A percentile compares a stretch with the other conserved stretches of the same genome.
phyloP scores from a whole-genome alignment of 2,113 vertebrate genomes.

The Datnioides undecimradiatus region DNA sequence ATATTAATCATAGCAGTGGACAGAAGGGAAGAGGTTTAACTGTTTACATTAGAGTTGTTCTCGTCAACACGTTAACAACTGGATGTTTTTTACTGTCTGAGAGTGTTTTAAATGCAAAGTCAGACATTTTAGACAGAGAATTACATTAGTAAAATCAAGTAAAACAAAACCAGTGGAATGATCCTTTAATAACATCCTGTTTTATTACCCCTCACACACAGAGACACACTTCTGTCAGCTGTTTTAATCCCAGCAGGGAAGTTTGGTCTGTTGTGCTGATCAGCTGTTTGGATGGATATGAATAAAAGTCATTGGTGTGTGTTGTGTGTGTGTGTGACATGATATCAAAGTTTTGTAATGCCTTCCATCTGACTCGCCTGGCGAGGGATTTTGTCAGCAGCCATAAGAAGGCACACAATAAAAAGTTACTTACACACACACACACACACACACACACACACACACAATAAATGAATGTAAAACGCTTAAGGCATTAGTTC shows the following conservation, averaged over 20 bases:
- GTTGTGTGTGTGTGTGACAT: slow-evolving; percentile 30
- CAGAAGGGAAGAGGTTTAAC: no score
- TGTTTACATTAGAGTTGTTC: no score
- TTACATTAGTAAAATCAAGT: no score
- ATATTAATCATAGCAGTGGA: no score
- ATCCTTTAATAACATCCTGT: slow-evolving; percentile 18
- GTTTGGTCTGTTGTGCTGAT: slow-evolving; percentile 19
- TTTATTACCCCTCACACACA: slow-evolving; percentile 5
- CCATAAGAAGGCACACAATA: slow-evolving; percentile 1
- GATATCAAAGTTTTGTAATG: slow-evolving; percentile 53
- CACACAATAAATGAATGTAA: no score
- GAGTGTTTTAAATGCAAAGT: no score
- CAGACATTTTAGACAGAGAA: no score
- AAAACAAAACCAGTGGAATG: not conserved
- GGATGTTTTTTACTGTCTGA: no score
- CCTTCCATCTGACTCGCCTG: slow-evolving; percentile 58
- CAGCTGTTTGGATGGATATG: slow-evolving; percentile 56
- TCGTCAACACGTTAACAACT: no score
- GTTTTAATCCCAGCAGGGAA: slow-evolving; percentile 49
- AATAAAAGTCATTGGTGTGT: slow-evolving; percentile 22
- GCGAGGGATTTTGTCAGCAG: slow-evolving; percentile 32
- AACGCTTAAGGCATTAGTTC: no score
- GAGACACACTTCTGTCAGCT: slow-evolving; percentile 34
- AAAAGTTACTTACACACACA: not conserved
- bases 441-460: not conserved